Conservation (phyloP, 2,888 invertebrate species). For the Eupeodes latifasciatus region DNA sequence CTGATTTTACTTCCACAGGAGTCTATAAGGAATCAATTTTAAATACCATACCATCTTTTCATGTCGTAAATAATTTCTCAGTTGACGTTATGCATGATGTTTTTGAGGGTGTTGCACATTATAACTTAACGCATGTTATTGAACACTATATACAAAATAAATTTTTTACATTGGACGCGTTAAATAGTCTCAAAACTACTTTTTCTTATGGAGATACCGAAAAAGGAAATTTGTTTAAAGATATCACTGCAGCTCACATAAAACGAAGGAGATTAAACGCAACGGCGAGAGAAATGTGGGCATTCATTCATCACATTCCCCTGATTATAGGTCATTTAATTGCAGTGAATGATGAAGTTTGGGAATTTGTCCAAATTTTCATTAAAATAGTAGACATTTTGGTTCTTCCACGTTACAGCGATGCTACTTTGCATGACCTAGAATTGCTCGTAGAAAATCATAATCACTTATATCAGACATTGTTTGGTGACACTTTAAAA, state of each 20-base stretch:
- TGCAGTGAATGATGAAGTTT: constrained; percentile 54
- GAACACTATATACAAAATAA: constrained; percentile 53
- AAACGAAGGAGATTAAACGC: constrained; percentile 54
- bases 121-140: constrained; percentile 57
- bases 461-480: constrained; percentile 35
- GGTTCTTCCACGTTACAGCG: constrained; percentile 39
- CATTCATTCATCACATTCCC: constrained; percentile 61
- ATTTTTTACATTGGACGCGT: constrained; percentile 60
- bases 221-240: constrained; percentile 61
- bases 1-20: constrained; percentile 44
- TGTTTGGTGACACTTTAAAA: constrained; percentile 38
- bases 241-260: constrained; percentile 40
- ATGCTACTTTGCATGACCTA: constrained; percentile 26
- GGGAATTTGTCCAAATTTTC: constrained; percentile 51
- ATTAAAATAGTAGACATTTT: constrained; percentile 45
- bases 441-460: constrained; percentile 24
- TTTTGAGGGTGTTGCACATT: constrained; percentile 60
- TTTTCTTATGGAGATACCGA: constrained; percentile 71
- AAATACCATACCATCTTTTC: constrained; percentile 55
- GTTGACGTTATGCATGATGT: constrained; percentile 71
- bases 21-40: constrained; percentile 44
- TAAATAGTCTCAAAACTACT: constrained; percentile 60
- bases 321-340: constrained; percentile 66
- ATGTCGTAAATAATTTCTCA: constrained; percentile 52
- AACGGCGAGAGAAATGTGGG: constrained; percentile 48